These are phyloP conservation scores for Temnothorax rugatulus DNA, from an alignment of 2,888 invertebrate genomes.

Conservation along the genomic window DNA sequence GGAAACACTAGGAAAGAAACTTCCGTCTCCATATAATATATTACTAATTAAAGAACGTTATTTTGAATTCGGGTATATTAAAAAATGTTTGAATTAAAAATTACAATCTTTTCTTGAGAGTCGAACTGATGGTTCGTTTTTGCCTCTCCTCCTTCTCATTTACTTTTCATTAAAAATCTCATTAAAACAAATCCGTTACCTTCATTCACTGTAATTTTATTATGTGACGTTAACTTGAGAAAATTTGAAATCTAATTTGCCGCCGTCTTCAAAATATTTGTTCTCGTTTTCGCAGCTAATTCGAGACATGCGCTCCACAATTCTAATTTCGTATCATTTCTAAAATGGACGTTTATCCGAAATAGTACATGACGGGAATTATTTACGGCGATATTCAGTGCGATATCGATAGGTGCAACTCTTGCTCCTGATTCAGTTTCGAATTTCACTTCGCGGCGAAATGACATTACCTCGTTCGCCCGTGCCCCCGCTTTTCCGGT, in stretches of 20 bases:
- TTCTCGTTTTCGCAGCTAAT: neutral
- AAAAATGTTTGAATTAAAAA: neutral
- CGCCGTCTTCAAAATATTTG: neutral
- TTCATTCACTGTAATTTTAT: neutral
- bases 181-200: neutral
- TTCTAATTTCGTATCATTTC: constrained; percentile 12
- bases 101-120: neutral
- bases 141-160: neutral
- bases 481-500: neutral
- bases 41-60: neutral
- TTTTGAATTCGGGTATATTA: neutral
- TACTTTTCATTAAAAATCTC: neutral
- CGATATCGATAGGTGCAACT: neutral
- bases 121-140: neutral
- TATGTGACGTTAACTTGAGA: neutral
- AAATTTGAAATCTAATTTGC: neutral
- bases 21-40: neutral
- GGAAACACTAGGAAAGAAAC: neutral
- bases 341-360: constrained; percentile 1
- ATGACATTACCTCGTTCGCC: constrained; percentile 9
- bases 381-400: constrained; percentile 2
- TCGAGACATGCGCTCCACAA: neutral
- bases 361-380: constrained; percentile 16
- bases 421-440: constrained; percentile 20
- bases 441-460: constrained; percentile 24